Conservation (phyloP, 1,140 invertebrate species). For the Periplaneta americana region DNA sequence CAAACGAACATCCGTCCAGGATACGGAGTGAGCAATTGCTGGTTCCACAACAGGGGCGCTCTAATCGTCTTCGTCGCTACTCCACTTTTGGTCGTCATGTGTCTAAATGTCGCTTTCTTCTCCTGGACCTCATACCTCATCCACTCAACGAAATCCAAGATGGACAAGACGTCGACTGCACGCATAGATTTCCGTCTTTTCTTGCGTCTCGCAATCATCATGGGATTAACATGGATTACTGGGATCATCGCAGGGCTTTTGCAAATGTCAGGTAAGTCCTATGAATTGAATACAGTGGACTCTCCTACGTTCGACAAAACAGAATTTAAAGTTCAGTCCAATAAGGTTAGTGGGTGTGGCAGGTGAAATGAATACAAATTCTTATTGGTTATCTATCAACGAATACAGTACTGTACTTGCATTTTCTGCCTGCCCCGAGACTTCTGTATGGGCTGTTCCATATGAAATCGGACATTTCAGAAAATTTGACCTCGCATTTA, state of each 20-base stretch:
- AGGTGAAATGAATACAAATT: too few relatives aligned
- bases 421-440: too few relatives aligned
- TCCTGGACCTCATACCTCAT: conserved; percentile 46
- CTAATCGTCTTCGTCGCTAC: background rate
- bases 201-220: conserved; percentile 45
- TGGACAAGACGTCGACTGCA: conserved; percentile 11
- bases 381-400: too few relatives aligned
- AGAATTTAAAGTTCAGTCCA: too few relatives aligned
- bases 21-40: background rate
- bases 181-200: conserved; percentile 45
- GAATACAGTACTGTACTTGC: too few relatives aligned
- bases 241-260: conserved; percentile 40
- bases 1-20: background rate
- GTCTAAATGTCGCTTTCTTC: conserved; percentile 46
- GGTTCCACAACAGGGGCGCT: background rate
- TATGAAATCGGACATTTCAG: too few relatives aligned
- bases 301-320: too few relatives aligned
- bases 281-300: too few relatives aligned
- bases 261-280: background rate
- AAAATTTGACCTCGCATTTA: too few relatives aligned
- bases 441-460: too few relatives aligned
- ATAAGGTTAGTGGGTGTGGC: too few relatives aligned
- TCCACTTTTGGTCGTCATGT: conserved; percentile 42
- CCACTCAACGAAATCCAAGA: conserved; percentile 17
- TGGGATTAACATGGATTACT: conserved; percentile 48